Evolutionary conservation across 2,797 vertebrate genomes (phyloP).

Genomic region (Geotrypetes seraphini): DNA sequence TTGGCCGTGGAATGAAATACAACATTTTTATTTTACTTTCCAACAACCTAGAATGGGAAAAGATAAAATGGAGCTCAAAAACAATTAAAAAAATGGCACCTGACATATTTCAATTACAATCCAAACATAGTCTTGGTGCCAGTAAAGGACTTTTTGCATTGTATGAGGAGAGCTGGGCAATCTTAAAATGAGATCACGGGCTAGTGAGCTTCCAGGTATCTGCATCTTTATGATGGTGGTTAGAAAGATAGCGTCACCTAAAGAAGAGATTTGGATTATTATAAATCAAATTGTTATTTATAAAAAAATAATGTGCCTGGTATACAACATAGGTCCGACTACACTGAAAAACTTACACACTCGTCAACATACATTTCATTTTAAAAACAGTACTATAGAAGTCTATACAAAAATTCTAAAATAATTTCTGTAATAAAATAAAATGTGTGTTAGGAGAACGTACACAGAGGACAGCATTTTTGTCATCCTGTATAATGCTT

Average conservation of each 20-base stretch:
- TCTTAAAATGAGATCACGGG: neutral
- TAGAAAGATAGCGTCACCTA: conserved; percentile 48
- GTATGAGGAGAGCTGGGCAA: no score
- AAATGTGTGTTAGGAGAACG: conserved; percentile 64
- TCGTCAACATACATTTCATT: conserved; percentile 63
- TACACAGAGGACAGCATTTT: conserved; percentile 44
- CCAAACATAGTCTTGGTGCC: no score
- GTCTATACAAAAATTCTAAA: conserved; percentile 73
- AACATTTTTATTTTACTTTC: no score
- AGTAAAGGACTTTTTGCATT: no score
- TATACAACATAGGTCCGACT: conserved; percentile 64
- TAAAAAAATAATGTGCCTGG: conserved; percentile 61
- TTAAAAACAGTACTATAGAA: conserved; percentile 70
- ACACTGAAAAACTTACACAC: conserved; percentile 65
- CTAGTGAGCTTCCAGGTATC: no score
- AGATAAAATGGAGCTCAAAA: no score
- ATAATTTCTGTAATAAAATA: conserved; percentile 76
- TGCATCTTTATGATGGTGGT: no score
- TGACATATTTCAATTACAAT: no score
- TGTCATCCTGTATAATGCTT: conserved; percentile 44
- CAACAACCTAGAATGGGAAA: no score
- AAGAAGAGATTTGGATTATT: conserved; percentile 55
- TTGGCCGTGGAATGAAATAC: no score
- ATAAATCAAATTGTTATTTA: conserved; percentile 62
- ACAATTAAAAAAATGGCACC: no score